Base-by-base conservation (phyloP, 1,140 invertebrate genomes). In the Pararge aegeria region DNA sequence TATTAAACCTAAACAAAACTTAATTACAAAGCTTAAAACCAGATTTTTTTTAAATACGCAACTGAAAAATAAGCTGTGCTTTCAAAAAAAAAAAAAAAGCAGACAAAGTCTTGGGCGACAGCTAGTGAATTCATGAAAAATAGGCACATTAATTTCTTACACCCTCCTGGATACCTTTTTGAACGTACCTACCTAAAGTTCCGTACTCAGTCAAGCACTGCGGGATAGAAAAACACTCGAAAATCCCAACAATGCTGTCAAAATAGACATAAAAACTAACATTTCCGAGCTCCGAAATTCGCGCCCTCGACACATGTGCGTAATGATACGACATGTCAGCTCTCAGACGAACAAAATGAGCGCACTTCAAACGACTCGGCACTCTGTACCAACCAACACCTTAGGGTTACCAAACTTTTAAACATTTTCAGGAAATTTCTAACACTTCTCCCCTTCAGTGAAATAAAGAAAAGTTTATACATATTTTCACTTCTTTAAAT, bases 251-350 rank as follows among this genome's bases (percentile, higher is more conserved):
- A 58, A 51, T 50, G 30, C 50, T 52, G 52, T 55, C 58, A 42
- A 55, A 61, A 50, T 55, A n/a, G 15, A 37, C 19, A 53, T 30
- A 29, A 61, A 61, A 55, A 52, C 50, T 54, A 57, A 61, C 58
- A 48, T 63, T 48, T 60, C 12, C 42, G 38, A 42, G 38, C 38
- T 38, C 59, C 34, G 46, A 63, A 66, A 54, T 63, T 68, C 50
- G 51, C 56, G 38, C 53, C 60, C 70, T 55, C 64, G 64, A 66
- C 79, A 76, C 67, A 78, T 76, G 73, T 80, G 70, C 67, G 66
- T 78, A 78, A 78, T 73, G 77, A 78, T 59, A 72, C 66, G 59
- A 71, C 70, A 76, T 66, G 72, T 70, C 68, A 69, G 67, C 76
- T 66, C 73, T 68, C 58, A 70, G 72, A 76, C 73, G 67, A 58